A percentile compares a stretch with the other conserved stretches of the same genome.
phyloP scores from a whole-genome alignment of 2,797 vertebrate genomes.

The Myotis myotis region DNA sequence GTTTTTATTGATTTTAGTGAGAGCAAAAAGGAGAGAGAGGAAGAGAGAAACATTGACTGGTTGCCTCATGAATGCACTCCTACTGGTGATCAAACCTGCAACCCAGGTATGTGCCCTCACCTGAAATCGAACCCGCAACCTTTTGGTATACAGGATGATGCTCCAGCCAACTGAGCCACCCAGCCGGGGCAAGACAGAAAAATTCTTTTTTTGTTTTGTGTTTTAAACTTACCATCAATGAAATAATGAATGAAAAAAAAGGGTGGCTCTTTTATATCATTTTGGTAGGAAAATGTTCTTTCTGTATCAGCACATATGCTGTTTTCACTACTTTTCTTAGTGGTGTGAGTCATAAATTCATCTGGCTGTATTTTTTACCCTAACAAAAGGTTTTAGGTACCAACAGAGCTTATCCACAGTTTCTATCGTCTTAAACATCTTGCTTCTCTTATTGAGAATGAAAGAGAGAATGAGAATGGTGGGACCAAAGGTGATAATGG shows the following conservation, averaged over 20 bases:
- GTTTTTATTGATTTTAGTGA: background rate
- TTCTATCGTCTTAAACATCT: background rate
- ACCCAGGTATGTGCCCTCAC: background rate
- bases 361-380: background rate
- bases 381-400: background rate
- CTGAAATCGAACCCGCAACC: background rate
- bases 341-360: background rate
- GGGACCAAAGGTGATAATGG: background rate
- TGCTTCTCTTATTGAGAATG: background rate
- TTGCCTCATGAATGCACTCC: background rate
- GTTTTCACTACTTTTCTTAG: conserved; percentile 6
- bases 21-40: background rate
- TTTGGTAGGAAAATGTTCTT: conserved; percentile 4
- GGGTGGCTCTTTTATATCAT: background rate
- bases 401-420: background rate
- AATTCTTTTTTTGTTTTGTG: background rate
- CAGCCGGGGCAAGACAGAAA: background rate
- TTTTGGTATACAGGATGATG: background rate
- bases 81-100: background rate
- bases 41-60: background rate
- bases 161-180: background rate
- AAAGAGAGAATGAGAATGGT: background rate
- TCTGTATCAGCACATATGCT: background rate
- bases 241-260: conserved; percentile 9
- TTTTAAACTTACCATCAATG: background rate